phyloP scores from a whole-genome alignment of 2,888 invertebrate genomes.

The Calliopum simillimum region DNA sequence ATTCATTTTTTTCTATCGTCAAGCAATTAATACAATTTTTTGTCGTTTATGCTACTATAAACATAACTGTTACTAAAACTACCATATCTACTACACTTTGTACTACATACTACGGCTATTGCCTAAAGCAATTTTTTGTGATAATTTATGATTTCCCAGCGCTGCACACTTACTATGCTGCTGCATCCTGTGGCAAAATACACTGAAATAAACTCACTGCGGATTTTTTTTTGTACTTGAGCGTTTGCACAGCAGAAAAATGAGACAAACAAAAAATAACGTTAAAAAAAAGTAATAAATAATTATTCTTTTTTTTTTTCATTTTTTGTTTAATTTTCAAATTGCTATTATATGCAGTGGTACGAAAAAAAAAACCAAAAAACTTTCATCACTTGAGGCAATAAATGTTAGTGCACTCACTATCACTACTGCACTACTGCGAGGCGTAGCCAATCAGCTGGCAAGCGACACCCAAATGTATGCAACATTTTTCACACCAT shows the following conservation, averaged over 20 bases:
- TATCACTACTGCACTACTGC: no score
- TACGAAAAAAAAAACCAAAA: neutral
- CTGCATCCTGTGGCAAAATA: neutral
- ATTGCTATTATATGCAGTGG: neutral
- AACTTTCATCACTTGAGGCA: neutral
- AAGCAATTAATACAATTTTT: slow-evolving; percentile 12
- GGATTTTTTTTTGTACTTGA: neutral
- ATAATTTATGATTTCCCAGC: slow-evolving; percentile 13
- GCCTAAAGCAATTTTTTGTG: neutral
- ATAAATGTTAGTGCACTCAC: neutral
- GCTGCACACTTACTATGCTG: neutral
- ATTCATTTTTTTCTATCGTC: neutral
- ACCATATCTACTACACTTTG: neutral
- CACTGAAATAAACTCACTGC: neutral
- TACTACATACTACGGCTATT: neutral
- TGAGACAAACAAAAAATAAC: neutral
- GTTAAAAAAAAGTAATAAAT: slow-evolving; percentile 12
- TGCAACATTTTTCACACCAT: slow-evolving; percentile 26
- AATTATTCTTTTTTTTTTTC: slow-evolving; percentile 3
- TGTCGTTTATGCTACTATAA: neutral
- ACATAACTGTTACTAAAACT: neutral
- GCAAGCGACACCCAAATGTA: slow-evolving; percentile 6
- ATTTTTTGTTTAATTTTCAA: slow-evolving; percentile 7
- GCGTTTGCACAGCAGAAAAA: neutral
- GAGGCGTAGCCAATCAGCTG: neutral